Base-by-base conservation (phyloP, 1,140 invertebrate species). In the Drosophila bocqueti region DNA sequence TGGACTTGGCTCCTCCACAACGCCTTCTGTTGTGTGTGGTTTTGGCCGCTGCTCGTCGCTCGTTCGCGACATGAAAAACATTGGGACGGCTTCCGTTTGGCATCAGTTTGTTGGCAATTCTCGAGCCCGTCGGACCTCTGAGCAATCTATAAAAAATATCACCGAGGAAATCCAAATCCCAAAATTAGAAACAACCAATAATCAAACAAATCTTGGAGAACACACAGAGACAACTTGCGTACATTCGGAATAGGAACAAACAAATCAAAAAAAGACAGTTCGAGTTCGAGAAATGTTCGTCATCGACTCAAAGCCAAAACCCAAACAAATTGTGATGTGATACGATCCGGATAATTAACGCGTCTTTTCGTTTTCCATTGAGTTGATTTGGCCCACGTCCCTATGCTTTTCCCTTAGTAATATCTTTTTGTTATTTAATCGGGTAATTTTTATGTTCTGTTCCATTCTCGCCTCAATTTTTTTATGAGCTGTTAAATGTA, bases 51-150 rank as follows among this genome's bases (percentile, higher is more conserved):
- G 66, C 73, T 55, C 43, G 68, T 57, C 63, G 74, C 43, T 54
- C 38, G 78, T 49, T 31, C 49, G 61, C 66, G 62, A 76, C 86
- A 82, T 91, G 82, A 90, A 90, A 90, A 90, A 79, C 83, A 75
- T 91, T 90, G 85, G 65, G 49, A 91, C 78, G 78, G 76, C 81
- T 86, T 91, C 87, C 86, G 83, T 77, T 83, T 75, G 69, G 81
- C 83, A 83, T 91, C 84, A 91, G 89, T 91, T 91, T 89, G 89
- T 91, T 91, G 89, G 89, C 89, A 89, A 91, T 73, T 72, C 79
- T 89, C 84, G 76, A 79, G 79, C 89, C 83, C 81, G 76, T 84
- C 83, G 89, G 66, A 64, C 55, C 71, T 52, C 65, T 24, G 21
- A 47, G 47, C 47, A 71, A 11, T 31, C 45, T 54, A 73, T 47